A percentile compares a stretch with the other conserved stretches of the same genome.
phyloP scores from a whole-genome alignment of 2,797 vertebrate species.

The Channa striata region DNA sequence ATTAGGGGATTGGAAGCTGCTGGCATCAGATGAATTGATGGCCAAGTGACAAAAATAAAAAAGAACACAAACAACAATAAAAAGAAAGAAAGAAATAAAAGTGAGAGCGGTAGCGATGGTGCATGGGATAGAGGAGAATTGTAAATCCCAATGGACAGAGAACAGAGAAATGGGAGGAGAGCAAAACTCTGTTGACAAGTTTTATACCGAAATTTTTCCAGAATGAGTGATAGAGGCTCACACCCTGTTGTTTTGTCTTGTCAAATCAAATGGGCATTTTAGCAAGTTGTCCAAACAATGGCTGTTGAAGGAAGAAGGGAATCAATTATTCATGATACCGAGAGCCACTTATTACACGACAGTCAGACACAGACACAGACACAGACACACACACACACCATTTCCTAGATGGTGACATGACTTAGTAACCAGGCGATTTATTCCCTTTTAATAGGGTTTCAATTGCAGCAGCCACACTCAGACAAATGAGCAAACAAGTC shows the following conservation, averaged over 20 bases:
- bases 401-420: conserved; percentile 84
- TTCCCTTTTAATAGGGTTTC: conserved; percentile 86
- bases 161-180: conserved; percentile 44
- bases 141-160: conserved; percentile 52
- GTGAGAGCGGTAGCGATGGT: conserved; percentile 35
- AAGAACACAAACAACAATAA: neutral
- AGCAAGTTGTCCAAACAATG: conserved; percentile 79
- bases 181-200: conserved; percentile 46
- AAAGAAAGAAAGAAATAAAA: conserved; percentile 48
- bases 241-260: conserved; percentile 68
- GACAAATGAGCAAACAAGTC: conserved; percentile 87
- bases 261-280: conserved; percentile 79
- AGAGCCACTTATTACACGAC: conserved; percentile 75
- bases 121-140: conserved; percentile 13
- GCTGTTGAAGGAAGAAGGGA: conserved; percentile 71
- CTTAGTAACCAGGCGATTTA: conserved; percentile 86
- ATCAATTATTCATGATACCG: conserved; percentile 82
- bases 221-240: conserved; percentile 56
- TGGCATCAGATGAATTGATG: conserved; percentile 52
- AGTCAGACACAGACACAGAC: conserved; percentile 24
- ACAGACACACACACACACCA: conserved; percentile 43
- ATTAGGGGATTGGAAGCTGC: conserved; percentile 52
- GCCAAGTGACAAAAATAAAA: conserved; percentile 37
- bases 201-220: conserved; percentile 50
- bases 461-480: conserved; percentile 80